These are phyloP conservation scores for Chelon auratus DNA, from an alignment of 2,797 vertebrate species.

Conservation along the genomic window DNA sequence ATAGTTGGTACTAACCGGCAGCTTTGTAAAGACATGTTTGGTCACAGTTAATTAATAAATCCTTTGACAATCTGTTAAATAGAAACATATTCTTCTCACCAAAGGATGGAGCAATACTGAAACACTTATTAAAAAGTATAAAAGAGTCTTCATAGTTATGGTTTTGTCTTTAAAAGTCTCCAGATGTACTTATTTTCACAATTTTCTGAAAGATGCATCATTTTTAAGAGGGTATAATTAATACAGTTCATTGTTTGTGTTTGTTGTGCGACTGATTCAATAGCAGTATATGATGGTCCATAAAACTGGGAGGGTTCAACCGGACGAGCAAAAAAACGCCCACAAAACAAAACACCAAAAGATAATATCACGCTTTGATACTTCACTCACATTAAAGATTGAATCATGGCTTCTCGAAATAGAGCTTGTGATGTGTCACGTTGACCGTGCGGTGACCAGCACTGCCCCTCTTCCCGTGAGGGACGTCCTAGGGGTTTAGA, in stretches of 20 bases:
- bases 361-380: slow-evolving; percentile 44
- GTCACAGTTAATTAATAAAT: slow-evolving; percentile 5
- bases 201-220: slow-evolving; percentile 39
- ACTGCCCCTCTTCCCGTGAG: slow-evolving; percentile 54
- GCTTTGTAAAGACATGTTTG: slow-evolving; percentile 18
- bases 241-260: slow-evolving; percentile 19
- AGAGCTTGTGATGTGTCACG: slow-evolving; percentile 67
- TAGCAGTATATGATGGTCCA: background rate
- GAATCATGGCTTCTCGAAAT: slow-evolving; percentile 65
- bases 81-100: slow-evolving; percentile 17
- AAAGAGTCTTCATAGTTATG: slow-evolving; percentile 32
- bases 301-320: background rate
- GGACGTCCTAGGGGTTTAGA: slow-evolving; percentile 36
- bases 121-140: slow-evolving; percentile 16
- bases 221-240: slow-evolving; percentile 24
- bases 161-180: slow-evolving; percentile 37
- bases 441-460: slow-evolving; percentile 69
- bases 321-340: slow-evolving; percentile 1
- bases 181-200: slow-evolving; percentile 43
- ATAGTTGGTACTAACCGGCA: background rate
- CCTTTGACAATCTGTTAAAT: background rate
- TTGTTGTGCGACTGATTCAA: slow-evolving; percentile 15
- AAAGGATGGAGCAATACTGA: slow-evolving; percentile 40
- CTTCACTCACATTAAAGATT: slow-evolving; percentile 44
- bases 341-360: slow-evolving; percentile 43